A percentile compares a stretch with the other conserved stretches of the same genome.
Conservation (phyloP, 1,140 invertebrate species). For the Listronotus bonariensis region DNA sequence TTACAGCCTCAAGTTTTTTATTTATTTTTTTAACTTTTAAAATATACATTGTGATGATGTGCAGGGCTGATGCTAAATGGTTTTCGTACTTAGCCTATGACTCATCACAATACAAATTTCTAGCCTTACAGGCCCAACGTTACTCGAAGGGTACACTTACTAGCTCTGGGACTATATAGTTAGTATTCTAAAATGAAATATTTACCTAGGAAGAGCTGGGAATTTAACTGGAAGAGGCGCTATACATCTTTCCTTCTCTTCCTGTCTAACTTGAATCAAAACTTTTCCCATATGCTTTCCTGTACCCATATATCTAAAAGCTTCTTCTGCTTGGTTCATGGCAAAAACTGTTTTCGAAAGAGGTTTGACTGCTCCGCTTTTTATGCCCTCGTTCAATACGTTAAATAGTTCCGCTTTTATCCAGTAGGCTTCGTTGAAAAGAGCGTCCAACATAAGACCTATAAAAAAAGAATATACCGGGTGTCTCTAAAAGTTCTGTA, state of each 20-base stretch:
- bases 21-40: too few species aligned
- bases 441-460: slow-evolving; percentile 75
- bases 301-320: slow-evolving; percentile 76
- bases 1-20: too few species aligned
- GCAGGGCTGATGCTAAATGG: too few species aligned
- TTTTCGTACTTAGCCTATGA: too few species aligned
- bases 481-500: too few species aligned
- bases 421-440: slow-evolving; percentile 62
- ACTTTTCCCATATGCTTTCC: slow-evolving; percentile 90
- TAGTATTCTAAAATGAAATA: background rate
- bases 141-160: too few species aligned
- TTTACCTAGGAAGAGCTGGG: slow-evolving; percentile 29
- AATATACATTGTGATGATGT: too few species aligned
- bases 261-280: slow-evolving; percentile 67
- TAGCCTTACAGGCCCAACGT: too few species aligned
- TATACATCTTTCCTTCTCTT: slow-evolving; percentile 20
- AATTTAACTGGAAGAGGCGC: slow-evolving; percentile 3
- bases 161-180: too few species aligned
- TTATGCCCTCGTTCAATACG: slow-evolving; percentile 12
- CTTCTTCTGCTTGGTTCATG: slow-evolving; percentile 67
- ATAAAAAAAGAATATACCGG: background rate
- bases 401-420: slow-evolving; percentile 13
- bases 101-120: too few species aligned
- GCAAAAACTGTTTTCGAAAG: slow-evolving; percentile 65
- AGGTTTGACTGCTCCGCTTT: slow-evolving; percentile 61